Evolutionary conservation across 2,113 vertebrate species (phyloP).

Genomic region (Mormyrus lacerda): DNA sequence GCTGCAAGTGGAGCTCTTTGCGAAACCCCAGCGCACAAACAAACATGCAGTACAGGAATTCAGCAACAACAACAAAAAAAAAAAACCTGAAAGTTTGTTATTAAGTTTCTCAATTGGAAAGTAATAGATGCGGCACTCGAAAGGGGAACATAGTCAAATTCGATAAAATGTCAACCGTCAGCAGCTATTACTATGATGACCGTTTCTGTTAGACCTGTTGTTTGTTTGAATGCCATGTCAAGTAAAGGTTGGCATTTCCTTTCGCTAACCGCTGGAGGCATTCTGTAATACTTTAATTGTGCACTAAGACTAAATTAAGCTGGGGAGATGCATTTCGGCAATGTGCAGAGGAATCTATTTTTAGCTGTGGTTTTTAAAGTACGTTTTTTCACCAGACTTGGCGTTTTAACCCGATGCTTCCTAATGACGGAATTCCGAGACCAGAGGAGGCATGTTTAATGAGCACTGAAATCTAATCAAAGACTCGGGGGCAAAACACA

Average conservation of each 20-base stretch:
- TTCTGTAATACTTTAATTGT: not conserved
- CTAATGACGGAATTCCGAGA: not conserved
- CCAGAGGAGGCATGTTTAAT: not conserved
- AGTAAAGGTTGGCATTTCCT: not conserved
- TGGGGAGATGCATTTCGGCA: not conserved
- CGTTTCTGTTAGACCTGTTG: not conserved
- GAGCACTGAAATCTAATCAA: not conserved
- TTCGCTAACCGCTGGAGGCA: not conserved
- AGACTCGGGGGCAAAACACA: not conserved
- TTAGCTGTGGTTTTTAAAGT: not conserved
- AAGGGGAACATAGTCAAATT: not conserved
- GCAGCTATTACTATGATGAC: not conserved
- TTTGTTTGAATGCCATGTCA: not conserved
- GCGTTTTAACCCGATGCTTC: not conserved
- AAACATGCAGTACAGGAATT: not conserved
- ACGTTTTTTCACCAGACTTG: not conserved
- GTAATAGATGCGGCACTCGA: not conserved
- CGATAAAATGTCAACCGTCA: not conserved
- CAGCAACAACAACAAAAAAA: not conserved
- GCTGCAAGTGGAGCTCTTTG: not conserved
- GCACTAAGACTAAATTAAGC: not conserved
- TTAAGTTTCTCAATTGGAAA: not conserved
- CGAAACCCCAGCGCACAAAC: conserved; percentile 10
- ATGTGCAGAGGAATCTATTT: not conserved
- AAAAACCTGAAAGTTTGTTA: not conserved